Evolutionary conservation across 2,888 invertebrate species (phyloP).

Genomic region (Brassicogethes aeneus): DNA sequence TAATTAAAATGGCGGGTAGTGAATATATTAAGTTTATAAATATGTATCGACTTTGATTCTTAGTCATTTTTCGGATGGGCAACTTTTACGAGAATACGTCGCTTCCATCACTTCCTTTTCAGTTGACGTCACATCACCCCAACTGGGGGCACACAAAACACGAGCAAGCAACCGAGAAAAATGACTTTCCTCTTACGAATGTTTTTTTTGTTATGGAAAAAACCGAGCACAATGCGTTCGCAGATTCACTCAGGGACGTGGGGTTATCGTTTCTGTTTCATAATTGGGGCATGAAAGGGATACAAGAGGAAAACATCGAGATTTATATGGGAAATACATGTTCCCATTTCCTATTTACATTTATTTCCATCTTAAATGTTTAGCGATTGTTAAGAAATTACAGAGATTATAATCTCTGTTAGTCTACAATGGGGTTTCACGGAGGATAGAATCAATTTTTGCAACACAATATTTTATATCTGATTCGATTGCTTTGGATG

Average conservation of each 20-base stretch:
- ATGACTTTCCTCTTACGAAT: slow-evolving; percentile 11
- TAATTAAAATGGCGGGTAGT: slow-evolving; percentile 34
- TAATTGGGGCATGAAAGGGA: not conserved
- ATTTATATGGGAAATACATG: too few relatives aligned
- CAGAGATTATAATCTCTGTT: too few relatives aligned
- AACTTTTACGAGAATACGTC: slow-evolving; percentile 26
- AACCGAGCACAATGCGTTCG: slow-evolving; percentile 1
- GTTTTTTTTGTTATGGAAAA: slow-evolving; percentile 9
- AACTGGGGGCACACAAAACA: slow-evolving; percentile 10
- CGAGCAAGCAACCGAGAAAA: slow-evolving; percentile 15
- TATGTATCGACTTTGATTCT: slow-evolving; percentile 30
- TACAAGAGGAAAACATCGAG: too few relatives aligned
- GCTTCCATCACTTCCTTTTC: slow-evolving; percentile 20
- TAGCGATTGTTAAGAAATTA: too few relatives aligned
- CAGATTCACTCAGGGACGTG: not conserved
- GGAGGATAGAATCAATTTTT: too few relatives aligned
- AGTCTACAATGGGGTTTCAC: too few relatives aligned
- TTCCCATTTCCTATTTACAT: too few relatives aligned
- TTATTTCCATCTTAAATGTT: too few relatives aligned
- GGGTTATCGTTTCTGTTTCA: not conserved
- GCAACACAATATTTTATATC: too few relatives aligned
- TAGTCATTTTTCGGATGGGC: slow-evolving; percentile 32
- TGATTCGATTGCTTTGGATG: too few relatives aligned
- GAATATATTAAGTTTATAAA: slow-evolving; percentile 33
- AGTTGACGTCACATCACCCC: slow-evolving; percentile 14